These are phyloP conservation scores for Damaliscus lunatus DNA, from an alignment of 2,113 vertebrate species.

Conservation along the genomic window DNA sequence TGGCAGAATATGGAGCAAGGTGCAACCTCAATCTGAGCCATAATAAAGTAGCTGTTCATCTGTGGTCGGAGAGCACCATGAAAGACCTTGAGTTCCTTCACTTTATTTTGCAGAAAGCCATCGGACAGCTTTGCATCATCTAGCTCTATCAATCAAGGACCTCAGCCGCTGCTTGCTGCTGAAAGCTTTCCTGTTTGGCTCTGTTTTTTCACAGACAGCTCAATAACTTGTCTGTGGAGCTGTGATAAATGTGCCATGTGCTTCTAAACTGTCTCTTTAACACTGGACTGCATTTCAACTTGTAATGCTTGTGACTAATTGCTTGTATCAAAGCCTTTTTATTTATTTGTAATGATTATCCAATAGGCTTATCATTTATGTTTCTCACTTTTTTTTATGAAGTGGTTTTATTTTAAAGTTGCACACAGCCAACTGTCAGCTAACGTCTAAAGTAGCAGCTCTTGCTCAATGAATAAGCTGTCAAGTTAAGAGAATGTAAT, in stretches of 20 bases:
- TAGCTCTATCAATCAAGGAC: slow-evolving; percentile 86
- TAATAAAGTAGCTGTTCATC: slow-evolving; percentile 86
- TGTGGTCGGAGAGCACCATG: slow-evolving; percentile 83
- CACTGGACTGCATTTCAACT: slow-evolving; percentile 78
- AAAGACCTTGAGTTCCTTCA: slow-evolving; percentile 85
- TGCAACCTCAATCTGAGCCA: slow-evolving; percentile 75
- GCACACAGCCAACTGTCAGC: background rate
- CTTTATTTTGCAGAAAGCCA: slow-evolving; percentile 83
- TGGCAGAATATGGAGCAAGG: slow-evolving; percentile 74
- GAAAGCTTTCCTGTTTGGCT: slow-evolving; percentile 87
- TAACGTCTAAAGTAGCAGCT: slow-evolving; percentile 26
- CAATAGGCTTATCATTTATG: slow-evolving; percentile 39
- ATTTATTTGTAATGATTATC: slow-evolving; percentile 72
- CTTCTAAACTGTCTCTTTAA: slow-evolving; percentile 83
- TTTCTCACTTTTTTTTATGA: slow-evolving; percentile 52
- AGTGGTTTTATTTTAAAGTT: slow-evolving; percentile 51
- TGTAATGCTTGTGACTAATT: slow-evolving; percentile 75
- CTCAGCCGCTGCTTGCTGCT: slow-evolving; percentile 79
- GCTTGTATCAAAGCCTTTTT: slow-evolving; percentile 73
- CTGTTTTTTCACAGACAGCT: slow-evolving; percentile 86
- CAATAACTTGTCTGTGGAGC: slow-evolving; percentile 87
- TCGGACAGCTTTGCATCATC: slow-evolving; percentile 84
- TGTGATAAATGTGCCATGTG: slow-evolving; percentile 82
- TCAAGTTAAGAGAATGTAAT: slow-evolving; percentile 51
- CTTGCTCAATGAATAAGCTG: slow-evolving; percentile 30